Evolutionary conservation across 2,888 invertebrate genomes (phyloP).

Genomic region (Tricholauxania praeusta): DNA sequence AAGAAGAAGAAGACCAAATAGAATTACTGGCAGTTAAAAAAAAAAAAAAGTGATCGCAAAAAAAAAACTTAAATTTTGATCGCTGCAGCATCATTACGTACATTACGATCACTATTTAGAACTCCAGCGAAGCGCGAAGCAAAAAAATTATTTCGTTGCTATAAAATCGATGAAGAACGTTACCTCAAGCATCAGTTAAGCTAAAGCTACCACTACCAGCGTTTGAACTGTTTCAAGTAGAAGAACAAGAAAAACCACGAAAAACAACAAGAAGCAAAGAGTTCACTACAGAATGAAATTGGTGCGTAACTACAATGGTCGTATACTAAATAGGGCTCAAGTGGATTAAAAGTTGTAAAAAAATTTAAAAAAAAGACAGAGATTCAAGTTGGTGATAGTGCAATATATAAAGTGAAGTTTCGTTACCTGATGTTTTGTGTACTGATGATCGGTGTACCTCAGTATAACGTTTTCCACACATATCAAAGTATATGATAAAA

Average conservation of each 20-base stretch:
- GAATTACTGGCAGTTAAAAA: conserved; percentile 2
- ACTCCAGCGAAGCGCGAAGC: conserved; percentile 30
- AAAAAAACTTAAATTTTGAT: neutral
- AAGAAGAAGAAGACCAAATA: neutral
- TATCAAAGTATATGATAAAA: no score
- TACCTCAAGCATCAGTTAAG: conserved; percentile 45
- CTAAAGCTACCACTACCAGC: conserved; percentile 7
- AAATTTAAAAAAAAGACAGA: no score
- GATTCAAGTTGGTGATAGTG: no score
- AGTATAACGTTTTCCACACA: no score
- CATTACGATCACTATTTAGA: neutral
- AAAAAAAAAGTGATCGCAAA: neutral
- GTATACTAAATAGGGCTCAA: neutral
- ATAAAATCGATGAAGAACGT: conserved; percentile 52
- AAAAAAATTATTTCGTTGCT: conserved; percentile 39
- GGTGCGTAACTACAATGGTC: conserved; percentile 12
- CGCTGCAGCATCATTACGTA: neutral
- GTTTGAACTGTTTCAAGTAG: neutral
- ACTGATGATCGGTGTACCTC: no score
- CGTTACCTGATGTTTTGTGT: no score
- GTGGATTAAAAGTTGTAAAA: neutral
- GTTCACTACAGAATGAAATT: conserved; percentile 11
- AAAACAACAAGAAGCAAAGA: neutral
- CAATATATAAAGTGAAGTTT: no score
- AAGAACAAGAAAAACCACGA: neutral